These are phyloP conservation scores for Dorcus hopei DNA, from an alignment of 2,888 invertebrate species.

Conservation along the genomic window DNA sequence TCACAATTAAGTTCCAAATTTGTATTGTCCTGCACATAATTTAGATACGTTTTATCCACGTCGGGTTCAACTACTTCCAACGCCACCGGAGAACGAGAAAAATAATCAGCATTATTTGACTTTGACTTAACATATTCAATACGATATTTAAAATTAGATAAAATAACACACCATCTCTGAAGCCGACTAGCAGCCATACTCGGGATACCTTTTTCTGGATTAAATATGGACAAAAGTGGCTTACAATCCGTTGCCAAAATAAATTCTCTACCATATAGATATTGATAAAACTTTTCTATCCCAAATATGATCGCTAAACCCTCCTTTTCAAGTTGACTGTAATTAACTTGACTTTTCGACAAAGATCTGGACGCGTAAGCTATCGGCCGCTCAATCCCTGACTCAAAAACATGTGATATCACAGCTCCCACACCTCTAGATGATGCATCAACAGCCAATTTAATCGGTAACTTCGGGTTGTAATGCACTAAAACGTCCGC, in stretches of 20 bases:
- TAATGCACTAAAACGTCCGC: constrained; percentile 16
- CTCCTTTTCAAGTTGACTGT: constrained; percentile 25
- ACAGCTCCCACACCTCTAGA: constrained; percentile 32
- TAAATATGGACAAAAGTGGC: constrained; percentile 34
- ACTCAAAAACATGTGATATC: constrained; percentile 21
- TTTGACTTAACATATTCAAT: constrained; percentile 24
- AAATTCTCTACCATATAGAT: constrained; percentile 39
- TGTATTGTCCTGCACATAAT: constrained; percentile 1
- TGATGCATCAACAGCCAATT: constrained; percentile 13
- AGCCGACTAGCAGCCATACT: constrained; percentile 33
- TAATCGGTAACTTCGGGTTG: constrained; percentile 7
- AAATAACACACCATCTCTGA: constrained; percentile 22
- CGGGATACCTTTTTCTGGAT: constrained; percentile 34
- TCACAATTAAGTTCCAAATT: background rate
- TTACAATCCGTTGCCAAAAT: constrained; percentile 36
- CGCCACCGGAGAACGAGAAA: constrained; percentile 22
- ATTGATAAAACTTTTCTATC: constrained; percentile 39
- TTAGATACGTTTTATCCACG: background rate
- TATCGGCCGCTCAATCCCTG: constrained; percentile 30
- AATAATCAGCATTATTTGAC: constrained; percentile 27
- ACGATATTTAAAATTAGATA: constrained; percentile 26
- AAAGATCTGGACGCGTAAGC: constrained; percentile 32
- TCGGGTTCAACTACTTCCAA: background rate
- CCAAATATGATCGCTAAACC: constrained; percentile 37
- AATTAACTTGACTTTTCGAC: constrained; percentile 24